These are phyloP conservation scores for Macrotis lagotis DNA, from an alignment of 2,113 vertebrate species.

Conservation along the genomic window DNA sequence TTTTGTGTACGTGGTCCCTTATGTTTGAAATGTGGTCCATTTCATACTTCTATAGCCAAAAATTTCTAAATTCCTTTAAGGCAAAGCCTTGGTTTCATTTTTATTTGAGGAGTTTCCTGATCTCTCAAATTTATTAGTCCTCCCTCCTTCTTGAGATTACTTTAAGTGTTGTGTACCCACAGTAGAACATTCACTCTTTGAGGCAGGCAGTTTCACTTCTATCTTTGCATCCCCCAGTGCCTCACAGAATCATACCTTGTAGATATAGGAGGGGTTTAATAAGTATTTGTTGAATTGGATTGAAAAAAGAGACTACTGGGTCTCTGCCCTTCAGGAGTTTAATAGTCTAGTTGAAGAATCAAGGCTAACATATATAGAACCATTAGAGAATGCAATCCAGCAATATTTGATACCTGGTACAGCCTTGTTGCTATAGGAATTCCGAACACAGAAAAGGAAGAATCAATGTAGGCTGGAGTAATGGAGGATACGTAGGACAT, in stretches of 20 bases:
- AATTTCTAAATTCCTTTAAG: background rate
- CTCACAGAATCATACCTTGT: background rate
- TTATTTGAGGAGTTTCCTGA: background rate
- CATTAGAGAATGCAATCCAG: constrained; percentile 23
- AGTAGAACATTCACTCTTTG: background rate
- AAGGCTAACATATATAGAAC: constrained; percentile 8
- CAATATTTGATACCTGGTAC: background rate
- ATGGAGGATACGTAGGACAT: background rate
- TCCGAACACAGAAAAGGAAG: background rate
- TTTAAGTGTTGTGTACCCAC: background rate
- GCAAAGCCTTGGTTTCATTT: background rate
- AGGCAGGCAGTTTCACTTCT: background rate
- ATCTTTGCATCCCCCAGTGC: background rate
- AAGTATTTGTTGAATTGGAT: background rate
- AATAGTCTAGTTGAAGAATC: constrained; percentile 37
- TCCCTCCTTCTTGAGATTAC: background rate
- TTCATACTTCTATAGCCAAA: background rate
- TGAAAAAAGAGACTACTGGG: background rate
- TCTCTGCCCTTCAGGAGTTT: constrained; percentile 27
- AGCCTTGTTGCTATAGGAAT: background rate
- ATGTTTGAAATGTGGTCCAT: background rate
- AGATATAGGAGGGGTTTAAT: background rate
- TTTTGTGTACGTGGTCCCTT: background rate
- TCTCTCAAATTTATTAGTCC: background rate
- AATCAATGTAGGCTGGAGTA: background rate